Base-by-base conservation (phyloP, 2,113 vertebrate species). In the Ochotona curzoniae region DNA sequence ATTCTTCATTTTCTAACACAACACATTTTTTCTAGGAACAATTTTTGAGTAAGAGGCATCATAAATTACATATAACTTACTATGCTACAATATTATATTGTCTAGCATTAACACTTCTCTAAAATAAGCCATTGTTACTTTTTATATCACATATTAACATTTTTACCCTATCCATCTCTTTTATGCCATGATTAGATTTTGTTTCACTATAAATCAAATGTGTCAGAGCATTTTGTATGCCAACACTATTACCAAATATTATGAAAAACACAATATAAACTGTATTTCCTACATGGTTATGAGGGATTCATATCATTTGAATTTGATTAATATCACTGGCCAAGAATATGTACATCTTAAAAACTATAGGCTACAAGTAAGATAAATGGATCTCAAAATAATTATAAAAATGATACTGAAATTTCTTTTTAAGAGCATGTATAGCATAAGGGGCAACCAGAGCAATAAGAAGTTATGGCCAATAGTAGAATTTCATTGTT, bases 171-270 rank as follows among this genome's bases (percentile, higher is more conserved):
- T 15, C 85, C 67, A 89, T 8, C 8, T 83, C 91, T 15, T 61
- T 93, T 30, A 92, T 44, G 91, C 85, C 30, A 15, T 7, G 54
- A 60, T 67, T 92, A 84, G 82, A 87, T 79, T 5, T 63, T 54
- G 80, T 66, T 71, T 32, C 88, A 61, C 9, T 83, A 32, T 47
- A 91, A 73, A 78, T 78, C 81, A 86, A 93, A n/a, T 89, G 21
- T 5, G 35, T 20, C 89, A 25, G 67, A 83, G 10, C 17, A 93
- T 2, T 64, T 4, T 15, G 5, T 64, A 60, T 2, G 35, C 8
- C 60, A 69, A 90, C 44, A 54, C 70, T 28, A 87, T 81, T 83
- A 20, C 9, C 83, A 54, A 89, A n/a, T 70, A 47, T 1, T 3
- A 70, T 70, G 0, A 67, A 86, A 83, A 26, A 64, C 70, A 89